These are phyloP conservation scores for Aramus guarauna DNA, from an alignment of 2,113 vertebrate species.

Conservation along the genomic window DNA sequence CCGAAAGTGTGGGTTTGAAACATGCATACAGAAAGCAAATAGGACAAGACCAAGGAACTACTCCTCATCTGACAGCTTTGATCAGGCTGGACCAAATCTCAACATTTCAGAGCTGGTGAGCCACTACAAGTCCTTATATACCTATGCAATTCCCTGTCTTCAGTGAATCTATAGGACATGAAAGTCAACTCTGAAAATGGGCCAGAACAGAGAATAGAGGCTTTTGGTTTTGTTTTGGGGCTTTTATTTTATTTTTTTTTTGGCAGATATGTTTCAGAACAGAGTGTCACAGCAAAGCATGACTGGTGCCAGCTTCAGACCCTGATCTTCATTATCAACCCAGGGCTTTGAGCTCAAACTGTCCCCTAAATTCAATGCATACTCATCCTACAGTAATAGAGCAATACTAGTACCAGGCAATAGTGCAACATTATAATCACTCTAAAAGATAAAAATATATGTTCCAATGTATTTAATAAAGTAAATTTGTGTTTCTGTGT, in stretches of 20 bases:
- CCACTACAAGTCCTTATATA: not conserved
- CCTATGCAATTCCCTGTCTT: not conserved
- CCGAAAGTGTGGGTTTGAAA: not conserved
- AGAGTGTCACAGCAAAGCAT: not conserved
- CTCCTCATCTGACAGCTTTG: not conserved
- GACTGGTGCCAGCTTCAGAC: not conserved
- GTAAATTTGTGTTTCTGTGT: constrained; percentile 1
- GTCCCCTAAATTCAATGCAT: not conserved
- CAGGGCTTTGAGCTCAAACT: not conserved
- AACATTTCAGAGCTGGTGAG: not conserved
- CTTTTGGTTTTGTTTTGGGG: not conserved
- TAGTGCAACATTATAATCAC: not conserved
- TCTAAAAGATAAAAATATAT: not conserved
- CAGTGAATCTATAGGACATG: not conserved
- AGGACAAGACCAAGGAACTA: not conserved
- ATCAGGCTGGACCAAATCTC: not conserved
- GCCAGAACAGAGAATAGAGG: not conserved
- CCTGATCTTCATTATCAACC: not conserved
- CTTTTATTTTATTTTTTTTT: not conserved
- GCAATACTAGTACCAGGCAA: not conserved
- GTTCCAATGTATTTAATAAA: not conserved
- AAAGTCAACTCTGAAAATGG: not conserved
- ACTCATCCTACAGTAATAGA: not conserved
- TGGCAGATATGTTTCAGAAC: not conserved
- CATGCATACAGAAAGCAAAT: not conserved